Conservation (phyloP, 2,888 invertebrate species). For the Halictus quadricinctus region DNA sequence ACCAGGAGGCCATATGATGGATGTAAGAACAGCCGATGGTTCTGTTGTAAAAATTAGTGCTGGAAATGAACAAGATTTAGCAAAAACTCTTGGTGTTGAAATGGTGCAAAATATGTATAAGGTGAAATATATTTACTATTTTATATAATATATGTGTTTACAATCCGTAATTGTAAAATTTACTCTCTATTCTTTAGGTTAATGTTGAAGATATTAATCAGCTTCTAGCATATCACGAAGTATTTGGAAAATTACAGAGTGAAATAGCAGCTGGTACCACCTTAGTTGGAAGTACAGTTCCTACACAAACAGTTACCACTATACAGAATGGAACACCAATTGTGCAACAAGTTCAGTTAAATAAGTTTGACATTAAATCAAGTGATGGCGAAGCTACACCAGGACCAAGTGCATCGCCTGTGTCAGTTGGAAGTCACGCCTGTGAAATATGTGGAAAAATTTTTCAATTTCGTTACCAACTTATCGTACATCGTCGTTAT, state of each 20-base stretch:
- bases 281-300: slow-evolving; percentile 79
- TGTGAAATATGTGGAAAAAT: slow-evolving; percentile 94
- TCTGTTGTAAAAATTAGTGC: slow-evolving; percentile 90
- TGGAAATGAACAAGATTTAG: slow-evolving; percentile 85
- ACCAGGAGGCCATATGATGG: slow-evolving; percentile 84
- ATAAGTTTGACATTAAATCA: slow-evolving; percentile 80
- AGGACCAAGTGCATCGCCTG: slow-evolving; percentile 84
- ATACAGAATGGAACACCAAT: slow-evolving; percentile 81
- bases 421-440: slow-evolving; percentile 87
- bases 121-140: slow-evolving; percentile 78
- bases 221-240: slow-evolving; percentile 92
- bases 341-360: slow-evolving; percentile 81
- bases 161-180: slow-evolving; percentile 9
- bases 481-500: slow-evolving; percentile 93
- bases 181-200: slow-evolving; percentile 72
- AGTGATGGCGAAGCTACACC: slow-evolving; percentile 81
- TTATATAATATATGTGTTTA: background rate
- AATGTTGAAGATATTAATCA: slow-evolving; percentile 94
- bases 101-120: slow-evolving; percentile 93
- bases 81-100: slow-evolving; percentile 86
- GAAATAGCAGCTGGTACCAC: slow-evolving; percentile 84
- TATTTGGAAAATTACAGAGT: slow-evolving; percentile 88
- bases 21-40: slow-evolving; percentile 87
- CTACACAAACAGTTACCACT: slow-evolving; percentile 81
- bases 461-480: slow-evolving; percentile 93